Evolutionary conservation across 1,140 invertebrate species (phyloP).

Genomic region (Orchestia grillus): DNA sequence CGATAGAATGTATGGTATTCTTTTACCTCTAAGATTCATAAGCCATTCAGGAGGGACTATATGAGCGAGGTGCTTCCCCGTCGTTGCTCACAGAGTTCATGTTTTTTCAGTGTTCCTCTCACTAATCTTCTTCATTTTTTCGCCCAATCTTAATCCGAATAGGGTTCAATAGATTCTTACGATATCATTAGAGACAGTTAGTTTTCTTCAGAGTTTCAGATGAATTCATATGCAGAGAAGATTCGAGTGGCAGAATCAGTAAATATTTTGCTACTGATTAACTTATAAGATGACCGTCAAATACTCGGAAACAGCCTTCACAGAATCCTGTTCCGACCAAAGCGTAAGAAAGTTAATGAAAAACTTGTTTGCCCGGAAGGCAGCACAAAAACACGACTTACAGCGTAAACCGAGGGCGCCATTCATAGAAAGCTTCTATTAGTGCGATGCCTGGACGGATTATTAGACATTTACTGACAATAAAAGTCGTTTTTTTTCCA

Average conservation of each 20-base stretch:
- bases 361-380: neutral
- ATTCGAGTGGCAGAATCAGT: neutral
- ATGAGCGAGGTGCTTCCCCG: too few species aligned
- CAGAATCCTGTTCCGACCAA: neutral
- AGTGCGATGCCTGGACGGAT: neutral
- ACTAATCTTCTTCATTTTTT: too few species aligned
- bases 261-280: neutral
- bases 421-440: neutral
- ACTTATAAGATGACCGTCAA: neutral
- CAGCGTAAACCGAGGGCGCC: neutral
- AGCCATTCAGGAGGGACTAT: too few species aligned
- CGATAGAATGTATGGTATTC: too few species aligned
- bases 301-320: neutral
- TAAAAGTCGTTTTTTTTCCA: neutral
- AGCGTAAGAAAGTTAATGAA: neutral
- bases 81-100: too few species aligned
- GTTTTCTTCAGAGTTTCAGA: neutral
- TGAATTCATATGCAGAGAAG: neutral
- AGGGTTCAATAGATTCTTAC: neutral
- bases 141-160: too few species aligned
- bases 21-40: too few species aligned
- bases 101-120: too few species aligned
- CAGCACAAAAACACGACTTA: neutral
- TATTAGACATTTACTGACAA: conserved; percentile 10
- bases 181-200: too few species aligned